Percentiles rank a stretch among this genome's conserved stretches.
Conservation (phyloP, 2,888 invertebrate genomes). For the Zygogramma bicolorata region DNA sequence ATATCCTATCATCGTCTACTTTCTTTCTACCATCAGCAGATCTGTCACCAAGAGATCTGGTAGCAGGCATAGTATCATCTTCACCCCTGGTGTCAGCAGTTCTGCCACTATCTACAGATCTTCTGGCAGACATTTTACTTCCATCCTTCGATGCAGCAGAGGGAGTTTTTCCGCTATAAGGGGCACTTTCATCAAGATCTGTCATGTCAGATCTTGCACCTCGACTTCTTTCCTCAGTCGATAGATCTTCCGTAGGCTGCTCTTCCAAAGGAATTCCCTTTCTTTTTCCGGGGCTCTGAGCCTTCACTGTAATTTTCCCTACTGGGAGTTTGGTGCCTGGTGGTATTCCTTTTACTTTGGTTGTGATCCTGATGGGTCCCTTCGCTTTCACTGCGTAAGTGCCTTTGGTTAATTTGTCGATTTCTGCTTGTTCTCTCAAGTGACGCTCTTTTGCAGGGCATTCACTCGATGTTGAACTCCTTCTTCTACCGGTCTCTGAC, state of each 20-base stretch:
- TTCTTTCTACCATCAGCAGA: neutral
- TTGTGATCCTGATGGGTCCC: conserved; percentile 42
- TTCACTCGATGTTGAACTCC: neutral
- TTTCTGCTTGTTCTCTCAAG: neutral
- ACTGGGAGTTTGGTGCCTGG: conserved; percentile 36
- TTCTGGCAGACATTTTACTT: neutral
- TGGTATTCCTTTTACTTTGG: conserved; percentile 40
- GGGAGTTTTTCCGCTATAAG: no score
- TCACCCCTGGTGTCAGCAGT: no score
- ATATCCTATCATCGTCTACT: neutral
- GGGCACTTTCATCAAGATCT: no score
- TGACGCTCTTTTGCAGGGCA: neutral
- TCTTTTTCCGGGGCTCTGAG: neutral
- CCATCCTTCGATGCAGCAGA: no score
- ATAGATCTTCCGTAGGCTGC: no score
- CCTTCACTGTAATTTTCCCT: neutral
- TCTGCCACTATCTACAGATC: neutral
- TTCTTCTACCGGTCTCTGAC: neutral
- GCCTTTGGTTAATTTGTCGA: neutral
- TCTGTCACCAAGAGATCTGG: no score
- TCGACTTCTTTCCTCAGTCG: neutral
- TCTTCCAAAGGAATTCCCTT: neutral
- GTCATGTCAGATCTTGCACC: neutral
- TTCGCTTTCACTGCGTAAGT: conserved; percentile 22
- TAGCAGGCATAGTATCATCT: no score